Evolutionary conservation across 1,140 invertebrate genomes (phyloP).

Genomic region (Formica selysi): DNA sequence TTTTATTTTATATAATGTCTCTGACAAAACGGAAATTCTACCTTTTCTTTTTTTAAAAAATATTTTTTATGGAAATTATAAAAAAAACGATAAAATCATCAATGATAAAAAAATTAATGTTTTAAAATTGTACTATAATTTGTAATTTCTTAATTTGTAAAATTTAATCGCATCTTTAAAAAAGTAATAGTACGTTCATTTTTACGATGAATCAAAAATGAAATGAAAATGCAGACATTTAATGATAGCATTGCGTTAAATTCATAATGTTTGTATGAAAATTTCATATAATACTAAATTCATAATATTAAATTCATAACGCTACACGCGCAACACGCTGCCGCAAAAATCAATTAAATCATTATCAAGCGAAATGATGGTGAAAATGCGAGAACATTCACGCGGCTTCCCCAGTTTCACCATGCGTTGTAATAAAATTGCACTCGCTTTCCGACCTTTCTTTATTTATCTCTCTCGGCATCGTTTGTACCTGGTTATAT

Average conservation of each 20-base stretch:
- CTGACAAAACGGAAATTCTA: neutral
- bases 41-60: neutral
- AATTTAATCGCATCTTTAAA: neutral
- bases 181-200: neutral
- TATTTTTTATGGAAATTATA: neutral
- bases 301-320: too few species aligned
- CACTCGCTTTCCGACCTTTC: neutral
- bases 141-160: neutral
- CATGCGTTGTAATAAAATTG: conserved; percentile 27
- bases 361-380: neutral
- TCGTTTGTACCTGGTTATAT: neutral
- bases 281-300: too few species aligned
- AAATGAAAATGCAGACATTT: neutral
- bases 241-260: neutral
- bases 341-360: neutral
- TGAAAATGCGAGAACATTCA: neutral
- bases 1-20: neutral
- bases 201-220: neutral
- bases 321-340: neutral
- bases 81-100: neutral
- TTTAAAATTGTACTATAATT: neutral
- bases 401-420: neutral
- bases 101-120: neutral
- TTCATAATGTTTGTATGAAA: neutral
- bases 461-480: neutral